These are phyloP conservation scores for Dryadula phaetusa DNA, from an alignment of 2,888 invertebrate species.

Conservation along the genomic window DNA sequence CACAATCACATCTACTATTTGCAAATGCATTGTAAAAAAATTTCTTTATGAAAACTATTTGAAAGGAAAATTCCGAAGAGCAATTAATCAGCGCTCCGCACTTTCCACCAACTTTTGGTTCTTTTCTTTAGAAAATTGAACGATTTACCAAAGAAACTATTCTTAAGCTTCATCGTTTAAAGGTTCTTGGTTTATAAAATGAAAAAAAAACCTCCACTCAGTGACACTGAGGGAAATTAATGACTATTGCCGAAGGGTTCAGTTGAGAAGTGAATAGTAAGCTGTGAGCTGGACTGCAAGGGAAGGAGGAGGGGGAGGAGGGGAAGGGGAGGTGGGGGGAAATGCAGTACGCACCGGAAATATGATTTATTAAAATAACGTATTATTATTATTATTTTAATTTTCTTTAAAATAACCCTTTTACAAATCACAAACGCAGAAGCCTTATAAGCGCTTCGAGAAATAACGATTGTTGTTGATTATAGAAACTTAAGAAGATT, in stretches of 20 bases:
- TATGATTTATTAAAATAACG: neutral
- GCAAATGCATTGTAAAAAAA: neutral
- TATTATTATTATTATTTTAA: neutral
- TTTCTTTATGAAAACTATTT: slow-evolving; percentile 6
- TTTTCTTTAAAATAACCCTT: neutral
- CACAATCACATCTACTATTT: neutral
- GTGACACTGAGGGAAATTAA: slow-evolving; percentile 22
- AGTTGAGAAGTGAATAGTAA: slow-evolving; percentile 11
- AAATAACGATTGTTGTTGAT: no score
- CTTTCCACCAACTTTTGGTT: slow-evolving; percentile 12
- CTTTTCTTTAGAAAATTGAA: slow-evolving; percentile 13
- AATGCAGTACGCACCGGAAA: neutral
- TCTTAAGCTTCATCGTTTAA: slow-evolving; percentile 25
- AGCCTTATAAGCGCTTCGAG: neutral
- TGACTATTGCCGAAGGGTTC: slow-evolving; percentile 7
- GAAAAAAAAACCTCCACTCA: slow-evolving; percentile 13
- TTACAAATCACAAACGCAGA: neutral
- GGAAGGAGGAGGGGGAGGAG: neutral
- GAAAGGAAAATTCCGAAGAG: slow-evolving; percentile 9
- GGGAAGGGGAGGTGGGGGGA: neutral
- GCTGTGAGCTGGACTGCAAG: slow-evolving; percentile 7
- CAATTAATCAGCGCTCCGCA: slow-evolving; percentile 18
- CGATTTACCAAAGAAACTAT: slow-evolving; percentile 25
- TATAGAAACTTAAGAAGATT: no score
- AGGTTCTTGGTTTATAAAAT: slow-evolving; percentile 24